Evolutionary conservation across 2,113 vertebrate species (phyloP), one percentile per base, ranked within the genome.

Genomic region (Fulmarus glacialis): DNA sequence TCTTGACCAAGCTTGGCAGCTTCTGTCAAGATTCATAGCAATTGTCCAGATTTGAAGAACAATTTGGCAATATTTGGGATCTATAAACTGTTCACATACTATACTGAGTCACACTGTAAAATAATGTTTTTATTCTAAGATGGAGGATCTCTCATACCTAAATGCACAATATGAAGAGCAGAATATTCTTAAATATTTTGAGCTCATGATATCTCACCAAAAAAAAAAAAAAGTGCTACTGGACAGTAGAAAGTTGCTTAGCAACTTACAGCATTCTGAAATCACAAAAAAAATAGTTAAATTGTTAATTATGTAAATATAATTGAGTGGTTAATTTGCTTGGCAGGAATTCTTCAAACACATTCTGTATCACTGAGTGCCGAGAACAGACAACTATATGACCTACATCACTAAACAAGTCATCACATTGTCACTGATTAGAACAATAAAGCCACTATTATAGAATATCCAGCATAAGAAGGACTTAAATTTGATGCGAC

Each of bases 241-340:
- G 26, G 7, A 59, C 6, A 56, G 38, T 6, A 73, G 23, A 74
- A 93, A 82, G 17, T 59, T 82, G 9, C 9, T 81, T 72, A 40
- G 6, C 38, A 75, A 48, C 24, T 48, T 58, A 32, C 1, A 72
- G 50, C 6, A 83, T 70, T 81, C 55, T 82, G 48, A 82, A 67
- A 74, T 67, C 21, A 42, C 2, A 19, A 50, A 55, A 2, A 67
- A 86, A 82, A 58, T 29, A 58, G 26, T 53, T 67, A 63, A 34
- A 60, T 14, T 67, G 4, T 63, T 71, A 77, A 34, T 50, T 71
- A 55, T 26, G 7, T n/a, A 50, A 42, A 82, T 45, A 45, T 53
- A 74, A 34, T 23, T 30, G 23, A 0, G 0, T 36, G 2, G 53
- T 53, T 32, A 26, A 52, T 55, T 88, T 71, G 3, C 10, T 56